Base-by-base conservation (phyloP, 2,888 invertebrate genomes). In the Apoda limacodes region DNA sequence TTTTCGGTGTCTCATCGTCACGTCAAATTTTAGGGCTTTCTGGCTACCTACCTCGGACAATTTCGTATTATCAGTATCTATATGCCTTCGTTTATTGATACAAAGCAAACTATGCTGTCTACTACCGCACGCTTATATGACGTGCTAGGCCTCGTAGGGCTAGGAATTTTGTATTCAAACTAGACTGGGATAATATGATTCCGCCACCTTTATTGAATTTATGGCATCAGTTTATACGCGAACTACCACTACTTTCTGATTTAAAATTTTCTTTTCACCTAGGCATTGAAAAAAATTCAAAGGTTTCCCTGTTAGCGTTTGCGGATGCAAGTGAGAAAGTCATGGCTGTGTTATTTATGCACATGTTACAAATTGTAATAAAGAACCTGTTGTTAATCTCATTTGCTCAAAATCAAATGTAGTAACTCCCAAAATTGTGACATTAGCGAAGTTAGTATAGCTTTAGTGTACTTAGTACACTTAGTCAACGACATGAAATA, bases 361-460 rank as follows among this genome's bases (percentile, higher is more conserved):
- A n/a, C n/a, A n/a, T n/a, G n/a, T n/a, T n/a, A n/a, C 21, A 13
- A 35, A 28, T 14, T 25, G 19, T n/a, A 17, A 31, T 11, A 14
- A 32, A 9, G 9, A 12, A 7, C 38, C 38, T 14, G 26, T 34
- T 9, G 23, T 34, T n/a, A 28, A 32, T 2, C 29, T 34, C 3
- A 11, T 38, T 5, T 32, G 37, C 22, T 34, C 37, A 7, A 37
- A 37, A 13, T 37, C 37, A 15, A 27, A 30, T 9, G 35, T 39
- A 5, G 25, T 30, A 6, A 17, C 35, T 3, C n/a, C 22, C 9
- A 32, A 28, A 32, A 32, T 28, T n/a, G 28, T 33, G 4, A 39
- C 39, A 1, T 14, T 39, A 5, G 30, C 35, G 9, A 10, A 33
- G 9, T 22, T n/a, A n/a, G n/a, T 6, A 17, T 38, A 14, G 17